Evolutionary conservation across 2,113 vertebrate genomes (phyloP).

Genomic region (Sylvia atricapilla): DNA sequence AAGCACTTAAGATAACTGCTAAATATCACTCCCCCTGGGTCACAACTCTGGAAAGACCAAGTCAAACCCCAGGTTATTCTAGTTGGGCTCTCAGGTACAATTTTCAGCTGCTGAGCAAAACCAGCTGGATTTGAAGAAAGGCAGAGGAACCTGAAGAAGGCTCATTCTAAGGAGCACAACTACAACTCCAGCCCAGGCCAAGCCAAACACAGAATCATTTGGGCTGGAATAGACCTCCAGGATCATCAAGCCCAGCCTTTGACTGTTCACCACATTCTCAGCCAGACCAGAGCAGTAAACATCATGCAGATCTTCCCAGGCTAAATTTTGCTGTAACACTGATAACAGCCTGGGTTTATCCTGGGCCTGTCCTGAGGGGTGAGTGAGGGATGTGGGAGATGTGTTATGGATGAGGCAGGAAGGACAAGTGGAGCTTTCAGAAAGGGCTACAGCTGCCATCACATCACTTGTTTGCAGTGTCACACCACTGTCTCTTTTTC

Average conservation of each 20-base stretch:
- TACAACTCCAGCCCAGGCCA: background rate
- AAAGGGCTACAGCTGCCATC: background rate
- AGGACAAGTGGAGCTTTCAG: background rate
- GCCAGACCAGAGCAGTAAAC: background rate
- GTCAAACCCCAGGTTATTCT: background rate
- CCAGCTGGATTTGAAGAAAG: background rate
- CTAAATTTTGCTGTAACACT: background rate
- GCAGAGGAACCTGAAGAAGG: background rate
- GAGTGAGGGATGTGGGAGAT: background rate
- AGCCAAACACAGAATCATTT: background rate
- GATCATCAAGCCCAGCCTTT: background rate
- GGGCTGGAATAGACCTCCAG: background rate
- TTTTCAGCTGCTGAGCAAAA: background rate
- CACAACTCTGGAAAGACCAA: background rate
- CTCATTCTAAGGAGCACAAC: accelerated
- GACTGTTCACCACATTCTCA: background rate
- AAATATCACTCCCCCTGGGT: background rate
- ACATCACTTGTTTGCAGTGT: accelerated
- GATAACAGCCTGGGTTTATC: background rate
- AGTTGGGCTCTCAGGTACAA: background rate
- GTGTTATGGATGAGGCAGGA: background rate
- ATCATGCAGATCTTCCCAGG: background rate
- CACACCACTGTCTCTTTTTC: background rate
- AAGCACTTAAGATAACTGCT: background rate
- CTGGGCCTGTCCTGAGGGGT: background rate